phyloP scores from a whole-genome alignment of 1,140 invertebrate genomes.

The Hylaeus volcanicus region DNA sequence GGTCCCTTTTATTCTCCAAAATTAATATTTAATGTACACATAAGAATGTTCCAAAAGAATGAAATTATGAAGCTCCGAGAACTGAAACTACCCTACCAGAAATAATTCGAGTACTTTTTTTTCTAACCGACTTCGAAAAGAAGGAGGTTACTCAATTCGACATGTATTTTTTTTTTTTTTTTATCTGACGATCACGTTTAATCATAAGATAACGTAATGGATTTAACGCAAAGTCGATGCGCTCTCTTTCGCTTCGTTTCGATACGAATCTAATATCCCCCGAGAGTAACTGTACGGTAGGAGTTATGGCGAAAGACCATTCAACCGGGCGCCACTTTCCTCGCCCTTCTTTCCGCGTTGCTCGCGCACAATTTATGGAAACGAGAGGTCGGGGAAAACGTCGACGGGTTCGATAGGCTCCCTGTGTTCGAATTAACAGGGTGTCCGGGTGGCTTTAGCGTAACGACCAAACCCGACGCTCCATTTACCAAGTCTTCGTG shows the following conservation, averaged over 20 bases:
- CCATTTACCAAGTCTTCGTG: background rate
- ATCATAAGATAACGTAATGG: conserved; percentile 7
- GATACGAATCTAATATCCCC: conserved; percentile 20
- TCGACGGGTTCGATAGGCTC: background rate
- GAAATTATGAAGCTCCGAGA: too few species aligned
- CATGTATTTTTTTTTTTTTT: too few species aligned
- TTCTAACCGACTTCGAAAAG: too few species aligned
- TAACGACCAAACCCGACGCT: background rate
- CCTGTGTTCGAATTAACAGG: background rate
- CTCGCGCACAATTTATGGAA: conserved; percentile 1
- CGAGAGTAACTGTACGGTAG: background rate
- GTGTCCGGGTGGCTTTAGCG: background rate
- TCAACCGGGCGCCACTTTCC: background rate
- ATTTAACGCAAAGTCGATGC: conserved; percentile 17
- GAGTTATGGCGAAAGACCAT: background rate
- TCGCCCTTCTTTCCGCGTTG: background rate
- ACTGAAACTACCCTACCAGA: too few species aligned
- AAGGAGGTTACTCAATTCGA: too few species aligned
- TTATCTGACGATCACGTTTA: background rate
- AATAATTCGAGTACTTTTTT: conserved; percentile 5
- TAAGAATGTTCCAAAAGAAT: too few species aligned
- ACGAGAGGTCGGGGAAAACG: background rate
- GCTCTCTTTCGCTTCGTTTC: background rate
- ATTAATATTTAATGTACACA: too few species aligned
- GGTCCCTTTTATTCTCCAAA: too few species aligned